These are phyloP conservation scores for Apotomis capreana DNA, from an alignment of 2,888 invertebrate species.

Conservation along the genomic window DNA sequence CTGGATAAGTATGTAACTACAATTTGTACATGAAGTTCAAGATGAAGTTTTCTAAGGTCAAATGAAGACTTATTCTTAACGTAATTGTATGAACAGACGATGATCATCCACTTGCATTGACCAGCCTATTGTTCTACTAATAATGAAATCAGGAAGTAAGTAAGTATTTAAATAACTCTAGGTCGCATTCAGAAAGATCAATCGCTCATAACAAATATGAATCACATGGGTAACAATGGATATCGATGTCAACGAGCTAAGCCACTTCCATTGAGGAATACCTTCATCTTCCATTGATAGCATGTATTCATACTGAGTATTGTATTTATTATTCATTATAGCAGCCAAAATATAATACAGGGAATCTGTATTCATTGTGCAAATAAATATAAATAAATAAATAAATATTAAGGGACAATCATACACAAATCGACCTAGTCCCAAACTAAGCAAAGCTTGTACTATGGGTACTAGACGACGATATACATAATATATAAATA, in stretches of 20 bases:
- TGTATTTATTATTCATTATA: too few relatives aligned
- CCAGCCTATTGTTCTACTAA: constrained; percentile 32
- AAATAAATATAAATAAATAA: too few relatives aligned
- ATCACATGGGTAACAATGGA: constrained; percentile 17
- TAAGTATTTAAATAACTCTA: constrained; percentile 35
- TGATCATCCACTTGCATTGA: constrained; percentile 22
- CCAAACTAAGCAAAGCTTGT: too few relatives aligned
- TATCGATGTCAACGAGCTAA: not conserved
- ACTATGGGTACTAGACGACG: too few relatives aligned
- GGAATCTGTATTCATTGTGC: too few relatives aligned
- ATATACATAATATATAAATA: too few relatives aligned
- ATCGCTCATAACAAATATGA: constrained; percentile 20
- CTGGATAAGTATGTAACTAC: too few relatives aligned
- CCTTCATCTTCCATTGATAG: not conserved
- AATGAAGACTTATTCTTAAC: not conserved
- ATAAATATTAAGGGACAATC: too few relatives aligned
- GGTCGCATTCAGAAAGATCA: constrained; percentile 27
- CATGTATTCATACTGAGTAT: not conserved
- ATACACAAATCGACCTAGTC: too few relatives aligned
- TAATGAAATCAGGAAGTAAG: constrained; percentile 34
- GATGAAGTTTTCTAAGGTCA: not conserved
- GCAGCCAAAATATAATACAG: too few relatives aligned
- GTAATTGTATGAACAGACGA: constrained; percentile 25
- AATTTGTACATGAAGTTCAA: not conserved
- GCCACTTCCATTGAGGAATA: not conserved